A percentile compares a stretch with the other conserved stretches of the same genome.
Evolutionary conservation across 2,797 vertebrate genomes (phyloP).

Genomic region (Sebastes oblongus): DNA sequence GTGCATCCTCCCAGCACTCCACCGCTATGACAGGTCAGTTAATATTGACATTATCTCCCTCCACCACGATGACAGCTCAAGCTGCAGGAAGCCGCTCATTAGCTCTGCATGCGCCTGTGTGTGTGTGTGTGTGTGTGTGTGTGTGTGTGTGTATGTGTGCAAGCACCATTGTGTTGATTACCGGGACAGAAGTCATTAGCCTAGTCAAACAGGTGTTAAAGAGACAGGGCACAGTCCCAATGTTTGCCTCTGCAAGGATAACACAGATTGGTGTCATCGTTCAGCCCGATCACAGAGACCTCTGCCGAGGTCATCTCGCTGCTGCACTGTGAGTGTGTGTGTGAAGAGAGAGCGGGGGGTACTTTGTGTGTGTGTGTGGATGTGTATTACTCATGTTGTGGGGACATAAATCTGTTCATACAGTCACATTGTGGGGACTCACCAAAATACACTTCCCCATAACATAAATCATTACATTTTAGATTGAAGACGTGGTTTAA

Average conservation of each 20-base stretch:
- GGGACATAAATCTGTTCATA: no score
- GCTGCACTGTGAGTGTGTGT: neutral
- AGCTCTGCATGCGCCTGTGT: constrained; percentile 46
- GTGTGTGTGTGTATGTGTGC: neutral
- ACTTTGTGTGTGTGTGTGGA: constrained; percentile 1
- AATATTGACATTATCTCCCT: constrained; percentile 78
- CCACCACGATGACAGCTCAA: constrained; percentile 64
- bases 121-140: neutral
- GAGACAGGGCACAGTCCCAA: constrained; percentile 54
- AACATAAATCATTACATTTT: no score
- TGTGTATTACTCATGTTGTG: neutral
- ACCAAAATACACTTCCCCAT: no score
- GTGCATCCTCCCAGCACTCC: constrained; percentile 42
- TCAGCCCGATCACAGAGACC: constrained; percentile 46
- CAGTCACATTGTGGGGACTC: no score
- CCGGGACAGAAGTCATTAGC: constrained; percentile 66
- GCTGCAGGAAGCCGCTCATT: constrained; percentile 72
- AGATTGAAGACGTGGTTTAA: no score
- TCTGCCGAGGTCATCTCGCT: constrained; percentile 32
- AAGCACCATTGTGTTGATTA: constrained; percentile 41
- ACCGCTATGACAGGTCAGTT: constrained; percentile 72
- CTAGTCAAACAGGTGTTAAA: constrained; percentile 75
- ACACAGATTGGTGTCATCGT: constrained; percentile 61
- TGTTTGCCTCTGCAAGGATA: constrained; percentile 62
- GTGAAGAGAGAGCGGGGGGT: neutral